phyloP scores from a whole-genome alignment of 2,113 vertebrate species.

The Propithecus coquereli region DNA sequence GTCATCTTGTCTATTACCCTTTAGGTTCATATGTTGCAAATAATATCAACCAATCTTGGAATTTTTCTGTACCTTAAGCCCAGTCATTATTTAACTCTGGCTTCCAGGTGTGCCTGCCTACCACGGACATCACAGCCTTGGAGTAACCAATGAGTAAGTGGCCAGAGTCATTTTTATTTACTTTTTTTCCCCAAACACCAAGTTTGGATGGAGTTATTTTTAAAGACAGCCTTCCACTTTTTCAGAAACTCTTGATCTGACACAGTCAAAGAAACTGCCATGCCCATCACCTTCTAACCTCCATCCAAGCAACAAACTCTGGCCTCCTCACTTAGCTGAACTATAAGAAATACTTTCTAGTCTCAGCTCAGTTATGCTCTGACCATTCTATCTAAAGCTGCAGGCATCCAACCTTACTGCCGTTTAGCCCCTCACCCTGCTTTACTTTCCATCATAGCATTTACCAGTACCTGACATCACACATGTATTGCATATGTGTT shows the following conservation, averaged over 20 bases:
- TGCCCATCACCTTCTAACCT: background rate
- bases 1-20: background rate
- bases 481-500: background rate
- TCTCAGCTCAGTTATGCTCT: background rate
- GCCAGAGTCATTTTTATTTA: too few species aligned
- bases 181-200: too few species aligned
- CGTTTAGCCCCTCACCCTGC: background rate
- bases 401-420: background rate
- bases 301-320: background rate
- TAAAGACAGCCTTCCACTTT: background rate
- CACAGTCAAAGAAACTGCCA: background rate
- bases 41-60: background rate
- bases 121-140: background rate
- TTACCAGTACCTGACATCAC: background rate
- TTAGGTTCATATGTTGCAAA: background rate
- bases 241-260: background rate
- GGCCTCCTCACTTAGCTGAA: background rate
- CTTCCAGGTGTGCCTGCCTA: background rate
- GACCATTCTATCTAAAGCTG: background rate
- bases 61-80: background rate
- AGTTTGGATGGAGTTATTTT: background rate
- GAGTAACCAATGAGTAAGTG: background rate
- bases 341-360: background rate
- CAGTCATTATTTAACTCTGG: background rate
- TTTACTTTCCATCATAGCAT: background rate